These are phyloP conservation scores for Cliona cf. orientalis DNA, from an alignment of 37 sponge, comb jelly and placozoan species.

Conservation along the genomic window DNA sequence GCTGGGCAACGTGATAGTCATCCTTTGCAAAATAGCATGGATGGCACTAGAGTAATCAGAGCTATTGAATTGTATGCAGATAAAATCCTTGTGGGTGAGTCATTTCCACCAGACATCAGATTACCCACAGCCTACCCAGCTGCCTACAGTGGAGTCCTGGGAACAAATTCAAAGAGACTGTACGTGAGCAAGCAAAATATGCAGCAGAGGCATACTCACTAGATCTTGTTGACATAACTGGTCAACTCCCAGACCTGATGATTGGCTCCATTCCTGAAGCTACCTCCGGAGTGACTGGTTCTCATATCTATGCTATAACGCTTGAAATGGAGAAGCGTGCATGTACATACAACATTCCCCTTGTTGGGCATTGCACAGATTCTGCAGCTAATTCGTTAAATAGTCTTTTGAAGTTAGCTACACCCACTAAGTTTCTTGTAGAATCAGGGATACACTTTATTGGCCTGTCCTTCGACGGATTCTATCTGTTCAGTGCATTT, in stretches of 20 bases:
- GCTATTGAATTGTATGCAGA: not conserved
- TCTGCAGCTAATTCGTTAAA: not conserved
- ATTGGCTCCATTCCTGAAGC: not conserved
- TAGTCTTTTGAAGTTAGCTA: not conserved
- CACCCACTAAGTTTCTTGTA: not conserved
- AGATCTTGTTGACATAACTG: not conserved
- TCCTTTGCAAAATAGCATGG: slow-evolving; percentile 11
- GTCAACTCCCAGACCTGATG: not conserved
- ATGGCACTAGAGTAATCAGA: not conserved
- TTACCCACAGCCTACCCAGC: not conserved
- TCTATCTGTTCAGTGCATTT: not conserved
- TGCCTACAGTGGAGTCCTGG: too few species aligned
- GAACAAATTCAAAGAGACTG: too few species aligned
- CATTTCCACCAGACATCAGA: not conserved
- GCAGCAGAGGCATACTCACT: not conserved
- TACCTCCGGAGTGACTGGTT: not conserved
- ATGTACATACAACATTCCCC: not conserved
- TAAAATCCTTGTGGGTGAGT: not conserved
- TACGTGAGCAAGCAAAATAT: not conserved
- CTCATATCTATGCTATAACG: not conserved
- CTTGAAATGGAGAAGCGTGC: not conserved
- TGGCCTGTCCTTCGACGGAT: not conserved
- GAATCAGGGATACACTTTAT: not conserved
- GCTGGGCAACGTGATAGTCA: not conserved
- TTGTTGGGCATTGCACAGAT: not conserved